Evolutionary conservation across 2,888 invertebrate species (phyloP), one percentile per base, ranked within the genome.

Genomic region (Brachyptera risi): DNA sequence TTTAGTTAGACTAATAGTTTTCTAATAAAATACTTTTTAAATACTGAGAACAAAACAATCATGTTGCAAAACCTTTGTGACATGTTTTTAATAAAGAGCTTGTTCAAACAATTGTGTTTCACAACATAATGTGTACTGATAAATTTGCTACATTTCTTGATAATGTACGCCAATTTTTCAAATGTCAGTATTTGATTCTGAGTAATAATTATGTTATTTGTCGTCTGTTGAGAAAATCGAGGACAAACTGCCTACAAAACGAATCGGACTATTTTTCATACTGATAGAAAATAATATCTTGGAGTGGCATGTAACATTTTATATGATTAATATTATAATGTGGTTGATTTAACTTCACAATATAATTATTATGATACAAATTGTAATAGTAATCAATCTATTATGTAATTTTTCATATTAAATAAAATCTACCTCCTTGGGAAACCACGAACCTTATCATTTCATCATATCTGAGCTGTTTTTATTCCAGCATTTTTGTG

Each of bases 341-440:
- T 56, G 42, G 56, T 56, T 40, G 56, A 56, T 9, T n/a, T n/a
- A n/a, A n/a, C n/a, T n/a, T 44, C 17, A 44, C 21, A 44, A 44
- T 7, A 44, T n/a, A 57, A 21, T 57, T 44, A 44, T 42, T 57
- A 47, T 54, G 7, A 37, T 54, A 42, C 3, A 21, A 58, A 56
- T 56, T 61, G 61, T 63, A 63, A 63, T 61, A 61, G 49, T 63
- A 42, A 59, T 63, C 57, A 51, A 59, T 47, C 59, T 59, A 59
- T 65, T 59, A 61, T 65, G 65, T 65, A 65, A 63, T 63, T 65
- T 65, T 65, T 65, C 60, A 63, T 75, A 75, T 75, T 76, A 66
- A 68, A 68, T 68, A 76, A 76, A 35, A 76, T 76, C 77, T 77
- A 77, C 77, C 77, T 77, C 77, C 76, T 75, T n/a, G n/a, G n/a